Percentiles rank a stretch among this genome's conserved stretches.
These are phyloP conservation scores for Parelbella ahira DNA, from an alignment of 2,888 invertebrate species.

Conservation along the genomic window DNA sequence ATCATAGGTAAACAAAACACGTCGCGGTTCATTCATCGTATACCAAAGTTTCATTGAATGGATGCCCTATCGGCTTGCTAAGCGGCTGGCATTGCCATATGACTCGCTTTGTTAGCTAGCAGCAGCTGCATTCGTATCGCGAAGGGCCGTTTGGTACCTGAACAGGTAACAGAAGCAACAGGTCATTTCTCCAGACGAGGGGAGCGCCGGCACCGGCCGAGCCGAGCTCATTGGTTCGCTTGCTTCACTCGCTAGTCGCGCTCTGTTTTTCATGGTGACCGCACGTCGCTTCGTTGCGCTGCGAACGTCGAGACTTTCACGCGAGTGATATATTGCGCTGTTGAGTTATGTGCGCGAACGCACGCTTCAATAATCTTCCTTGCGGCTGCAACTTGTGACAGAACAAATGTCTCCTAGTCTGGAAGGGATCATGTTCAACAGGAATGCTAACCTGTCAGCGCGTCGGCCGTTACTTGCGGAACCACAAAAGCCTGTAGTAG, in stretches of 20 bases:
- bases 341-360: constrained; percentile 71
- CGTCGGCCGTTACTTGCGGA: constrained; percentile 74
- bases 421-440: constrained; percentile 76
- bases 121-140: constrained; percentile 64
- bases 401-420: constrained; percentile 76
- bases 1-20: constrained; percentile 51
- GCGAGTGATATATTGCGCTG: constrained; percentile 43
- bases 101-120: constrained; percentile 60
- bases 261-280: constrained; percentile 38
- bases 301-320: constrained; percentile 46
- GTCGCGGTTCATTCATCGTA: constrained; percentile 61
- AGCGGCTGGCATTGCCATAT: constrained; percentile 49
- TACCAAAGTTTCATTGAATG: constrained; percentile 51
- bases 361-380: constrained; percentile 53
- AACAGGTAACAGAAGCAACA: constrained; percentile 77
- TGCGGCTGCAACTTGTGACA: constrained; percentile 57
- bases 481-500: constrained; percentile 68
- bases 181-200: constrained; percentile 71
- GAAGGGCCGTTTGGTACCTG: constrained; percentile 66
- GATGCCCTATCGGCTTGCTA: constrained; percentile 38
- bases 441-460: constrained; percentile 69
- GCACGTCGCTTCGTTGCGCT: constrained; percentile 41
- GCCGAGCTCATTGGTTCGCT: constrained; percentile 25
- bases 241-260: constrained; percentile 46
- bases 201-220: constrained; percentile 48